Conservation (phyloP, 2,113 vertebrate genomes). For the Anser brachyrhynchus region DNA sequence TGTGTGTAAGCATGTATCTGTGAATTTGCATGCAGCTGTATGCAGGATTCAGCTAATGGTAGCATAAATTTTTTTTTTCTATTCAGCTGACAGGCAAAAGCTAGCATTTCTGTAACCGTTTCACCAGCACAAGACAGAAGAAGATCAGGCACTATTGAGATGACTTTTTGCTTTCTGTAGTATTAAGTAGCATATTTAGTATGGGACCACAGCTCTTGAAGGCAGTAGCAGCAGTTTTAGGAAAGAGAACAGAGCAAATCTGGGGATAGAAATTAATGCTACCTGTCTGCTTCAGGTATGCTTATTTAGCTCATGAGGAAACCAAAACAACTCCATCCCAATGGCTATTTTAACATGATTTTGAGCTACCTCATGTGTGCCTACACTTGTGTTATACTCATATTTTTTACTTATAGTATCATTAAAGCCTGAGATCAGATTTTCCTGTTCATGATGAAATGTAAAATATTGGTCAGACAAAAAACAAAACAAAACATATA, state of each 20-base stretch:
- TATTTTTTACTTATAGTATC: neutral
- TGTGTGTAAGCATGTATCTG: neutral
- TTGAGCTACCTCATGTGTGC: neutral
- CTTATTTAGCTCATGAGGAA: neutral
- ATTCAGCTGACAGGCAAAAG: neutral
- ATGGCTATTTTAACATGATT: neutral
- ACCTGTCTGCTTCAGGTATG: neutral
- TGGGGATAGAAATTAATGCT: neutral
- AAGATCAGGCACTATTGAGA: neutral
- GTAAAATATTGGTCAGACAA: neutral
- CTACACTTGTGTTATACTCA: neutral
- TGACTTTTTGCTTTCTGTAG: neutral
- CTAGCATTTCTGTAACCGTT: neutral
- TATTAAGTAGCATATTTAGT: neutral
- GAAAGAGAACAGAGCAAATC: neutral
- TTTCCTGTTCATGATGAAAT: neutral
- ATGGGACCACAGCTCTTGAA: neutral
- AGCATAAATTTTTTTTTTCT: neutral
- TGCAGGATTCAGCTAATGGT: neutral
- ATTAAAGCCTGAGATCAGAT: neutral
- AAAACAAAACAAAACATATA: neutral
- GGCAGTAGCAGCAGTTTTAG: neutral
- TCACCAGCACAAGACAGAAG: neutral
- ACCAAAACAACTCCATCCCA: neutral
- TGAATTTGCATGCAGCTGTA: constrained; percentile 20